Base-by-base conservation (phyloP, 30 jellyfish, hydroid and myxozoan genomes). In the Aurelia aurita region DNA sequence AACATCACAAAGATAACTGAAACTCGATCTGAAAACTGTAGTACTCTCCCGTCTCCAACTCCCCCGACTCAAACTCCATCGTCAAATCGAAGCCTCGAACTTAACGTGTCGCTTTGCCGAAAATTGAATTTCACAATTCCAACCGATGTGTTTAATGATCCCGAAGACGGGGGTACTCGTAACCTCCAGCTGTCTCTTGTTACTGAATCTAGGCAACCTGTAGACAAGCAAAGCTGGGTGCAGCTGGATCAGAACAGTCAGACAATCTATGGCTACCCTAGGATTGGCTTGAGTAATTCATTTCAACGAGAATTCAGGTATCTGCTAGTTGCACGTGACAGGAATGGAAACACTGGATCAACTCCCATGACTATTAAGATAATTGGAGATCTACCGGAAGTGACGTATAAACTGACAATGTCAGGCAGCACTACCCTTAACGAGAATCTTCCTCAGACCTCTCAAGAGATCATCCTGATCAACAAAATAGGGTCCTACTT, bases 91-190 rank as follows among this genome's bases (percentile, higher is more conserved):
- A 87, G 53, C 47, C 75, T 86, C 8, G 12, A 47, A 16, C 32
- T 90, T 13, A 49, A 46, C 16, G 77, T 93, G 20, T 35, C 62
- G 9, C 55, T 90, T 43, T 90, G 97, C 65, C 90, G 61, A 15
- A 80, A 84, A 61, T 29, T 85, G 43, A 67, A 77, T 77, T 90
- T 64, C 87, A 45, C 53, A 2, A 66, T 91, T 64, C 97, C 98
- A 6, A 55, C 31, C 14, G 82, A 86, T 57, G 73, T 72, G 55
- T 86, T 91, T 45, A 2, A 39, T 47, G 96, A 78, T 75, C 61
- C 87, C 9, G 96, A 84, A 29, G 96, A 83, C 62, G 97, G 97
- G 22, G 74, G 57, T 57, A 74, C 91, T 16, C 49, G 90, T 21
- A 67, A 47, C 12, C 61, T 86, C 26, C 34, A 47, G 45, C 55